Evolutionary conservation across 2,113 vertebrate species (phyloP).

Genomic region (Taxidea taxus): DNA sequence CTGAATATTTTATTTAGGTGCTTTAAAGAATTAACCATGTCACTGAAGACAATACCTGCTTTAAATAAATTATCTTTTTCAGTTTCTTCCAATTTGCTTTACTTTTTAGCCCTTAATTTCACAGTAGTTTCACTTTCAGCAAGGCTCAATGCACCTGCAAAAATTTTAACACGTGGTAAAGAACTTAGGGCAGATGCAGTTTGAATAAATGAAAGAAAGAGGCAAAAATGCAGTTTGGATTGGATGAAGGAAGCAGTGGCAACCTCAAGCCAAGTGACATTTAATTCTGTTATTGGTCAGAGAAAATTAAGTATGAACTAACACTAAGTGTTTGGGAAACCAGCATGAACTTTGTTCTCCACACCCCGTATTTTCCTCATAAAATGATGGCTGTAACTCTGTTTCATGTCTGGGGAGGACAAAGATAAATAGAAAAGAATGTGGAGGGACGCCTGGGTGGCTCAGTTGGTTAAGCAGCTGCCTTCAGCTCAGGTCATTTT

Average conservation of each 20-base stretch:
- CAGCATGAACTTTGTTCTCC: not conserved
- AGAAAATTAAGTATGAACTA: not conserved
- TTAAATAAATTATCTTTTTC: slow-evolving; percentile 69
- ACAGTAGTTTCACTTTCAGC: slow-evolving; percentile 36
- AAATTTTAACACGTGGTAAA: not conserved
- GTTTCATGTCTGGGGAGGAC: not conserved
- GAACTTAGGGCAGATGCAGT: not conserved
- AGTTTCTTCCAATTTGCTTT: slow-evolving; percentile 2
- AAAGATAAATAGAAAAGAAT: slow-evolving; percentile 46
- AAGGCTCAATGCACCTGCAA: slow-evolving; percentile 80
- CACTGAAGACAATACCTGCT: slow-evolving; percentile 80
- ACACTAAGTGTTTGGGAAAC: not conserved
- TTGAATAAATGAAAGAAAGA: not conserved
- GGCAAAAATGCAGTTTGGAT: not conserved
- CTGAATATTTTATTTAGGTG: slow-evolving; percentile 5
- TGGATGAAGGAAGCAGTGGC: not conserved
- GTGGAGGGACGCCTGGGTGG: too few relatives aligned
- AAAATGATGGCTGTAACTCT: slow-evolving; percentile 1
- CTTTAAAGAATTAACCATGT: slow-evolving; percentile 23
- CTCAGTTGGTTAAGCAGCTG: too few relatives aligned
- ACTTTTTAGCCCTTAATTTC: slow-evolving; percentile 14
- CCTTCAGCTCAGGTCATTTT: too few relatives aligned
- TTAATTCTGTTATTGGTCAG: slow-evolving; percentile 3
- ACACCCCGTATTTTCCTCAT: not conserved
- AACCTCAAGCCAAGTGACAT: not conserved